Percentiles rank a stretch among this genome's conserved stretches.
phyloP scores from a whole-genome alignment of 2,797 vertebrate genomes.

The Notoglanidium macrostoma region DNA sequence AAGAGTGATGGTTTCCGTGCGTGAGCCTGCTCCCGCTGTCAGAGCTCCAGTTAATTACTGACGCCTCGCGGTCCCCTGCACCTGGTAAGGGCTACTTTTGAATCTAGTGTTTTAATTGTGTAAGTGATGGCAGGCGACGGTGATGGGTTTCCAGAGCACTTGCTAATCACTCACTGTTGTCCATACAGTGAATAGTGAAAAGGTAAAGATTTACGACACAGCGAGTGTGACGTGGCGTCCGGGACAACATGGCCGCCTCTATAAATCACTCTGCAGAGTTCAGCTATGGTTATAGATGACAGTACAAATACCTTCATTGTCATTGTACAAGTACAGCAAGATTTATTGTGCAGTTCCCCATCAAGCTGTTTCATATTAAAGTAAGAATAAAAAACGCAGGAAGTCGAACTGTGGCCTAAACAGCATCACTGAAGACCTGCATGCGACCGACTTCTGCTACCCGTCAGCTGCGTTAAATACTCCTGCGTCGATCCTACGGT shows the following conservation, averaged over 20 bases:
- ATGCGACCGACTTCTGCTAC: neutral
- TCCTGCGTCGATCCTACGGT: too few species aligned
- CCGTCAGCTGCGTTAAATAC: neutral
- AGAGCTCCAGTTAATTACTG: constrained; percentile 22
- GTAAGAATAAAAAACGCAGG: neutral
- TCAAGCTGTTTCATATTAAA: neutral
- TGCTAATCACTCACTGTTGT: neutral
- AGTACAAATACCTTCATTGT: neutral
- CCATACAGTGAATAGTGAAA: neutral
- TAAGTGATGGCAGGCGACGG: too few species aligned
- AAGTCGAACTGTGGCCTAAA: neutral
- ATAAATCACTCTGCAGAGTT: neutral
- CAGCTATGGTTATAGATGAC: neutral
- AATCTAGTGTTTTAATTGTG: neutral
- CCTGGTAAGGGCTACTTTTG: neutral
- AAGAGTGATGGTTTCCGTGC: constrained; percentile 75
- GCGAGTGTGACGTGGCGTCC: neutral
- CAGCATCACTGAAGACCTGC: neutral
- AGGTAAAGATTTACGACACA: neutral
- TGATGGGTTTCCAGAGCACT: neutral
- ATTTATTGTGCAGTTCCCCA: neutral
- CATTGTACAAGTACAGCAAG: neutral
- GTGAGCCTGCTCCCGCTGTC: constrained; percentile 65
- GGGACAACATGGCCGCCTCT: neutral
- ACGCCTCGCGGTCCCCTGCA: neutral